Base-by-base conservation (phyloP, 2,113 vertebrate genomes). In the Columba livia region DNA sequence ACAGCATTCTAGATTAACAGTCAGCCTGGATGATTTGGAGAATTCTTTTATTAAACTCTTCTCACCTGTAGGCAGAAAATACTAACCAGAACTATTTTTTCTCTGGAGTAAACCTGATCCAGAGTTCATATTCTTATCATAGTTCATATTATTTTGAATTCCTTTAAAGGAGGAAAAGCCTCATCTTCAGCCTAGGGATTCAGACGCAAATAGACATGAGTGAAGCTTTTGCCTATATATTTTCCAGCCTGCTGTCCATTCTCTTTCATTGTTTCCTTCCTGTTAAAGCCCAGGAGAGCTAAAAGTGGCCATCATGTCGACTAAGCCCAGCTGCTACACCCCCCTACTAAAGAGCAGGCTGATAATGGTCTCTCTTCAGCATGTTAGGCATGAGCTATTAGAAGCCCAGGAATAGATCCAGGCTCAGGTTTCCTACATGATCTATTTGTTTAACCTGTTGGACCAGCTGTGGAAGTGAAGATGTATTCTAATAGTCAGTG, bases 221-320 rank as follows among this genome's bases (percentile, higher is more conserved):
- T 71, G 89, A 93, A 93, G 54, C 82, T 92, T 94, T 96, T 90
- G 85, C 88, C 69, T 48, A 1, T 87, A 79, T 62, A 95, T 81
- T 75, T 84, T 95, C 93, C 54, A 13, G 67, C 74, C 88, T 72
- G 79, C 85, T 40, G 3, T 79, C 87, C 56, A 44, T 47, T 87
- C 53, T 81, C n/a, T 84, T 57, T 79, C 95, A 95, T 94, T 94
- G 88, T 79, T 90, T 96, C 89, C 86, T 96, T 91, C 97, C 96
- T 93, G 94, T 93, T 95, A 23, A 81, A 94, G 94, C 74, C 74
- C 92, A 75, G 73, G 69, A 93, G 92, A 72, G 79, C 88, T 25
- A 90, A 72, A 96, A 92, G 91, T 85, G 79, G 79, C 89, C 53
- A 25, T 83, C n/a, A 32, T 47, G 94, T 36, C 56, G 34, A 79